Base-by-base conservation (phyloP, 2,113 vertebrate genomes). In the Stigmatopora nigra region DNA sequence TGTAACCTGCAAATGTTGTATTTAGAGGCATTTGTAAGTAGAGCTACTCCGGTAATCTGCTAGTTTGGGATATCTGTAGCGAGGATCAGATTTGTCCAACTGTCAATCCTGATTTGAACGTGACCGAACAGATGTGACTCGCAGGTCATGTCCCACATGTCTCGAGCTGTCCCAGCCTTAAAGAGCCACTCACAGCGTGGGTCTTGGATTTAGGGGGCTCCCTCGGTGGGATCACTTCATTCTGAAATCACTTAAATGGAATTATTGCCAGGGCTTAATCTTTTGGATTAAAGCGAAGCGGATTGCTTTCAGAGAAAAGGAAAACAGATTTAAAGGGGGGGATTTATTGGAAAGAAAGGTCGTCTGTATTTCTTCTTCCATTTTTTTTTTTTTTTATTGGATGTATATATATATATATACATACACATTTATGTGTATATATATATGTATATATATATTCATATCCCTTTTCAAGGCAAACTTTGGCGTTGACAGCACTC, bases 221-320 rank as follows among this genome's bases (percentile, higher is more conserved):
- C 71, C 75, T 65, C 35, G n/a, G 66, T 67, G 62, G 69, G 66
- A 69, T 68, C 70, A 59, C 53, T 77, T 81, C 84, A 68, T 81
- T 82, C 75, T n/a, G n/a, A 68, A 78, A 78, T 75, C 77, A 69
- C 69, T 77, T 79, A 82, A 80, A 82, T 69, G 61, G 81, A 82
- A 81, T 86, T 79, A 83, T 16, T 53, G 68, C 64, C 63, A 62
- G 61, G 64, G 60, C 74, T 78, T 81, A 85, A 86, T 84, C 80
- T 79, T 58, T 17, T 38, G 78, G 86, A 79, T 81, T 84, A 75
- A 68, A 70, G 69, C 58, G 62, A 73, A 77, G 69, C 13, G n/a
- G 78, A 81, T 83, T 81, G 65, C 61, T 72, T 53, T 78, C 60
- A 36, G 72, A 70, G 60, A 71, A 78, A 79, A 68, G 44, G 36